Evolutionary conservation across 2,888 invertebrate genomes (phyloP), one percentile per base, ranked within the genome.

Genomic region (Pristionchus maxplancki): DNA sequence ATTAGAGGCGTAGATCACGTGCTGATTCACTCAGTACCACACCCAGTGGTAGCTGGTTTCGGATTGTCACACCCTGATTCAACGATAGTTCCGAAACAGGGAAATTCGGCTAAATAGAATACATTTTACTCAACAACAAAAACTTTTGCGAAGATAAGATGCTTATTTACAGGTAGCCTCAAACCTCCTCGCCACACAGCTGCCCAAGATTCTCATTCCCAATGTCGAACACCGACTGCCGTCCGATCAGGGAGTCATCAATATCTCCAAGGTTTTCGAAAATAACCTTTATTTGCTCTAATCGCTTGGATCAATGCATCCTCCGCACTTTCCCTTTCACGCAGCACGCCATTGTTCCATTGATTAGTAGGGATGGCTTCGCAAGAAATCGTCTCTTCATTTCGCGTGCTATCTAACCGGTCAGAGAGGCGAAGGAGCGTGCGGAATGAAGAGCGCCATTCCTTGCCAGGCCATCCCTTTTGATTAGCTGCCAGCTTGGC

Each of bases 171-270:
- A 93, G 92, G 88, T 93, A 17, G 91, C 91, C n/a, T 90, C 92
- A 0, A 92, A 92, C 62, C 88, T 93, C 0, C 90, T 93, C n/a
- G 91, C 92, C 24, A 90, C 91, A 20, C 92, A 93, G 74, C 89
- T 93, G 15, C 93, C 93, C n/a, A 90, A 90, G 31, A 89, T 93
- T 1, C 88, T 91, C 15, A 91, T 93, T 53, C 93, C 93, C 5
- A 91, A 92, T 82, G 91, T 93, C 8, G 91, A 92, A 71, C 93
- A 93, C 64, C 86, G 90, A 78, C 89, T 93, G 6, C 90, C 91
- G 15, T 90, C 88, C 78, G 90, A 91, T 53, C 93, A 93, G 74
- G 93, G 93, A n/a, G 89, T 90, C 87, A 92, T 93, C 44, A 90
- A 89, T 48, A 91, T 93, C n/a, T 91, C 91, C 3, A 78, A 81